Base-by-base conservation (phyloP, 2,797 vertebrate species). In the Loris lydekkerianus region DNA sequence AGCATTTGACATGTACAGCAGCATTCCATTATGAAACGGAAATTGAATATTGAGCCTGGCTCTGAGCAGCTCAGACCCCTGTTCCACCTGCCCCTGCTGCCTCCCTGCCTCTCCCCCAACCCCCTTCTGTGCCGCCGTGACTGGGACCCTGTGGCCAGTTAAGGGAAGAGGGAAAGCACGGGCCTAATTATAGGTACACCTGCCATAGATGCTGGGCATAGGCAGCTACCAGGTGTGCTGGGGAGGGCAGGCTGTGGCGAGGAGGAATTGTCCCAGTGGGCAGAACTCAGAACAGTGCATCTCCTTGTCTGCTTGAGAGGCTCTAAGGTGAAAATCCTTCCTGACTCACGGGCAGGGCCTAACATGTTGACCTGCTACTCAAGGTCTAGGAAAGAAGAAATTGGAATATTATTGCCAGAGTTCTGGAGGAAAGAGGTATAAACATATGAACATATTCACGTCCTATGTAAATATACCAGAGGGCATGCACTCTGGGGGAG, bases 1-100 rank as follows among this genome's bases (percentile, higher is more conserved):
- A 95, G 87, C n/a, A 95, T 94, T 88, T 86, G 34, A 95, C 37
- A 60, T 56, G 53, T 70, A 60, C 17, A 85, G 61, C 27, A 84
- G 56, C 29, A 43, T 60, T 77, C 11, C 56, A 49, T 84, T 76
- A 63, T 40, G 40, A 83, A 94, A 37, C 67, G 43, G n/a, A 94
- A 93, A n/a, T 2, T 83, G 43, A 84, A 70, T 95, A 31, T 10
- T 65, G 58, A 72, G 46, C 20, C 53, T 13, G 70, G 63, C n/a
- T 49, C 43, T 88, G 53, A 88, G 61, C 23, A 84, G 8, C 58
- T 86, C 46, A 40, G 43, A 34, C 10, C 65, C 14, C 20, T n/a
- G 5, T 2, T 43, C n/a, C 10, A 56, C 37, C 63, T 46, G 31
- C 56, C 53, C 37, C 21, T 49, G 11, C 40, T 37, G 43, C 60